Percentiles rank a stretch among this genome's conserved stretches.
These are phyloP conservation scores for Athalia cordata DNA, from an alignment of 2,888 invertebrate species.

Conservation along the genomic window DNA sequence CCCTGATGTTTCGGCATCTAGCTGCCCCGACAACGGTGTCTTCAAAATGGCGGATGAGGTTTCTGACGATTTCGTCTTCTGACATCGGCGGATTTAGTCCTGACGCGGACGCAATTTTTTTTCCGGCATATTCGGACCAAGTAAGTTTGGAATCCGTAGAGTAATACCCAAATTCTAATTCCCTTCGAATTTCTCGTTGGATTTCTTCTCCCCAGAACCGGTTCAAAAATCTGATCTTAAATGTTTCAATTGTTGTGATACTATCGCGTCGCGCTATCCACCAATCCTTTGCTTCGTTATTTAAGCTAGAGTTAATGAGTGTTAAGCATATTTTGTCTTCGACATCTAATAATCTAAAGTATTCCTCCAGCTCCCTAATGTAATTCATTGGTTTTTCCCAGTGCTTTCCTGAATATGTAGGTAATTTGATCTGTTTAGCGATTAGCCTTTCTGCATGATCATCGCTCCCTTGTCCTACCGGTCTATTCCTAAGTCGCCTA, in stretches of 20 bases:
- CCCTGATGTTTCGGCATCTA: neutral
- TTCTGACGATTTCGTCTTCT: neutral
- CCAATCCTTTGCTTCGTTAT: constrained; percentile 9
- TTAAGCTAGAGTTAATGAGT: neutral
- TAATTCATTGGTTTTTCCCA: constrained; percentile 5
- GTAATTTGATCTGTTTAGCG: neutral
- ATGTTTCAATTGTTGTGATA: neutral
- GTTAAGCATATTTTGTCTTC: neutral
- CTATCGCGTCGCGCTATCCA: constrained; percentile 9
- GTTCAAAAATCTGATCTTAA: neutral
- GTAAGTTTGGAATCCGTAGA: neutral
- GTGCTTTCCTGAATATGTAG: neutral
- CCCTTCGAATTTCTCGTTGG: neutral
- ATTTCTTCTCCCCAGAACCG: neutral
- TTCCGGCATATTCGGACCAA: neutral
- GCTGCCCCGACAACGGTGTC: neutral
- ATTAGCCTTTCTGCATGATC: neutral
- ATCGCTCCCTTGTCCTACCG: neutral
- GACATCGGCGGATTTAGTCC: neutral
- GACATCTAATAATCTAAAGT: neutral
- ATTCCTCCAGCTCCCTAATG: constrained; percentile 3
- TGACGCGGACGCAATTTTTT: neutral
- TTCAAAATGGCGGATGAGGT: neutral
- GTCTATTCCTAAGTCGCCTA: neutral
- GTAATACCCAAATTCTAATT: neutral